Evolutionary conservation across 1,140 invertebrate genomes (phyloP).

Genomic region (Cyrtorhinus lividipennis): DNA sequence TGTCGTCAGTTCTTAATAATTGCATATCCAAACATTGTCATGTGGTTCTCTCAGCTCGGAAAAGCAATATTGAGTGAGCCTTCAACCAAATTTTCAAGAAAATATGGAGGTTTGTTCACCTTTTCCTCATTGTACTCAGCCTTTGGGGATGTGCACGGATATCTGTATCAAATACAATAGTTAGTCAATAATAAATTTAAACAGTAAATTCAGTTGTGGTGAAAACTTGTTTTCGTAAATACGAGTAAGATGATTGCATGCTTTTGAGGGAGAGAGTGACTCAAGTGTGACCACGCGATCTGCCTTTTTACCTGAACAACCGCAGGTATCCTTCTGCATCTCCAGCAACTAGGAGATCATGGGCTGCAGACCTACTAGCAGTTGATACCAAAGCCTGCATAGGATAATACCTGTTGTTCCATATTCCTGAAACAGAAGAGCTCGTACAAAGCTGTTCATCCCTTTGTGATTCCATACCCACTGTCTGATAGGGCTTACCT

Average conservation of each 20-base stretch:
- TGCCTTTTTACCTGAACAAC: slow-evolving; percentile 71
- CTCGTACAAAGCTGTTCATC: not conserved
- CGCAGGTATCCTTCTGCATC: slow-evolving; percentile 84
- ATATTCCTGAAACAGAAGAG: slow-evolving; percentile 50
- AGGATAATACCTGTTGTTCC: slow-evolving; percentile 77
- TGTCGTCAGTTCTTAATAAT: too few relatives aligned
- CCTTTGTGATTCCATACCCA: not conserved
- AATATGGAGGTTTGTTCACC: slow-evolving; percentile 13
- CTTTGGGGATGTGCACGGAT: slow-evolving; percentile 66
- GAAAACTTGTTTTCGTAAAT: too few relatives aligned
- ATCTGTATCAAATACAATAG: slow-evolving; percentile 46
- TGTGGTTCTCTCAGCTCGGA: too few relatives aligned
- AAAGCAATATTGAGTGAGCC: too few relatives aligned
- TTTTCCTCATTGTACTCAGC: slow-evolving; percentile 75
- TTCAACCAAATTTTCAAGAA: too few relatives aligned
- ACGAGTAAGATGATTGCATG: too few relatives aligned
- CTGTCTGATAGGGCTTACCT: slow-evolving; percentile 37
- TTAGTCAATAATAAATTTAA: too few relatives aligned
- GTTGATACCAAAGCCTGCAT: slow-evolving; percentile 65
- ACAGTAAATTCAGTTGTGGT: too few relatives aligned
- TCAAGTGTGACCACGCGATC: too few relatives aligned
- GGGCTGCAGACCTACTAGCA: slow-evolving; percentile 60
- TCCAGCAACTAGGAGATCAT: slow-evolving; percentile 69
- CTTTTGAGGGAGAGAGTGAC: too few relatives aligned
- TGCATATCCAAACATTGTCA: too few relatives aligned